Conservation (phyloP, 2,797 vertebrate genomes). For the Echiichthys vipera region DNA sequence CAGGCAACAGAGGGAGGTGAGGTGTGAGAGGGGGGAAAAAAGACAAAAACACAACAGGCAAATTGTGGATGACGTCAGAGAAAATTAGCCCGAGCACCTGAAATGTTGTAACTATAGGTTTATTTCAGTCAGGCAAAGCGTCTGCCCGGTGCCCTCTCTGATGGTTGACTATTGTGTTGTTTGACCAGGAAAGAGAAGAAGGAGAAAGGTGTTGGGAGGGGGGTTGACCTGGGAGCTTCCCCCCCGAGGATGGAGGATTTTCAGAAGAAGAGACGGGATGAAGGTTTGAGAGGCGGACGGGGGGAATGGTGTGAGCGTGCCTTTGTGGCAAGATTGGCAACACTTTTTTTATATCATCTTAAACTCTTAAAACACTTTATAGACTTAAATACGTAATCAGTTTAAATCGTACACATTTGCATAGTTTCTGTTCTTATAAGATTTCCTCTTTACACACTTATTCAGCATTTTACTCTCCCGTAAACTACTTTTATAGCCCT, state of each 20-base stretch:
- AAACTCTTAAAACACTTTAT: constrained; percentile 17
- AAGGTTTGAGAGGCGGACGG: constrained; percentile 57
- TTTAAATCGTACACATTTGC: background rate
- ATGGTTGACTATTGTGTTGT: constrained; percentile 75
- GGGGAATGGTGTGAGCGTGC: constrained; percentile 1
- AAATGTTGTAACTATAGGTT: constrained; percentile 49
- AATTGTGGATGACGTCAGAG: constrained; percentile 52
- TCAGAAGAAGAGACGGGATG: constrained; percentile 71
- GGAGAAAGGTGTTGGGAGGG: constrained; percentile 42
- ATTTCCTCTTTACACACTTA: background rate
- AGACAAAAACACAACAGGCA: constrained; percentile 45
- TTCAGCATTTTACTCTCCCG: background rate
- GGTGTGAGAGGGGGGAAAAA: constrained; percentile 32
- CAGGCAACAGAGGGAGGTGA: constrained; percentile 72
- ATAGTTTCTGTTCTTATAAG: background rate
- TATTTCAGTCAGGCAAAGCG: constrained; percentile 62
- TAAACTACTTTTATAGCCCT: constrained; percentile 9
- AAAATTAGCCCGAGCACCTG: constrained; percentile 61
- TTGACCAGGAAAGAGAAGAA: constrained; percentile 76
- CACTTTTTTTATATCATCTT: constrained; percentile 1
- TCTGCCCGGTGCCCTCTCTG: constrained; percentile 69
- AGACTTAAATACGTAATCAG: background rate
- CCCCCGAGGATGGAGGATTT: constrained; percentile 75
- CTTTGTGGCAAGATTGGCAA: background rate
- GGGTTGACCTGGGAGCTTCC: constrained; percentile 68